Base-by-base conservation (phyloP, 2,113 vertebrate genomes). In the Cyphomyrus discorhynchus region DNA sequence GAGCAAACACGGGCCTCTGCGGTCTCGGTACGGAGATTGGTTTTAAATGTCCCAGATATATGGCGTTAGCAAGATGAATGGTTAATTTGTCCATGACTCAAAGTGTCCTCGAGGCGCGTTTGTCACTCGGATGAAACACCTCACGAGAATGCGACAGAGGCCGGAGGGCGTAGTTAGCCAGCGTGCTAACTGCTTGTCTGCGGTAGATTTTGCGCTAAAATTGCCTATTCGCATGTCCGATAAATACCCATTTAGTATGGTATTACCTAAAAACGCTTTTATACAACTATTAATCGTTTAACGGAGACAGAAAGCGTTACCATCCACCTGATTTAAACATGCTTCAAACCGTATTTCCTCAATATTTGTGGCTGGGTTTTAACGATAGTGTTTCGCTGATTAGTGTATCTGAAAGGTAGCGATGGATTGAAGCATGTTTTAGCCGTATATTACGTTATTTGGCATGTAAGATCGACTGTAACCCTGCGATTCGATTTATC, bases 41-140 rank as follows among this genome's bases (percentile, higher is more conserved):
- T 45, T 45, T 82, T 45, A 42, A 45, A 45, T 82, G 39, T 82
- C n/a, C n/a, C n/a, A 70, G 7, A 70, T 70, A 70, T 31, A 31
- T 27, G 62, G n/a, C 31, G 10, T 70, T 70, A 31, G 62, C n/a
- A 31, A 70, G n/a, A 27, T 31, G n/a, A 70, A 11, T 31, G n/a
- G 62, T 31, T 70, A 70, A 70, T 1, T 70, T 70, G 62, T 11
- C 62, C 62, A 70, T 31, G 27, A 27, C 62, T 3, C 62, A 31
- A 4, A 31, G n/a, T 70, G 62, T 70, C n/a, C 62, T 42, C 35
- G 13, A 84, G 82, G 82, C 82, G 82, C 6, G 88, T 91, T 91
- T 91, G 92, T 92, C 92, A 91, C 92, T 95, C 92, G 94, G 49
- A 90, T 93, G 93, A 93, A 93, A 94, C 93, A 92, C 93, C 92